Evolutionary conservation across 53 echinoderm and acorn worm genomes (phyloP).

Genomic region (Temnopleurus reevesii): DNA sequence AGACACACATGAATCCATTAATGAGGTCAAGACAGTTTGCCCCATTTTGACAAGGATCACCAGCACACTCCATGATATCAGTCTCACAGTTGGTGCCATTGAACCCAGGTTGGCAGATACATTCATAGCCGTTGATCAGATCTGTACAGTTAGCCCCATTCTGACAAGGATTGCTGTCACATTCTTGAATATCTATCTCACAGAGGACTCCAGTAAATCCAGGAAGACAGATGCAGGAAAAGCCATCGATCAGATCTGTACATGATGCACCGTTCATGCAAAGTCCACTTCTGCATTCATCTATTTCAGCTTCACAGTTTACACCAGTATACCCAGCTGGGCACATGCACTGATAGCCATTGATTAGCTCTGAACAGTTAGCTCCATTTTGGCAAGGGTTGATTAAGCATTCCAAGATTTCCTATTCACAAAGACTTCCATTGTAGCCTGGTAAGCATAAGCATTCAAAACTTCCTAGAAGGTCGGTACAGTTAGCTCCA

Average conservation of each 20-base stretch:
- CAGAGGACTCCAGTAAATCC: constrained; percentile 64
- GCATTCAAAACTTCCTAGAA: constrained; percentile 36
- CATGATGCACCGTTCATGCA: constrained; percentile 62
- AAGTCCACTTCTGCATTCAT: constrained; percentile 50
- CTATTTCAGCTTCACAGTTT: constrained; percentile 61
- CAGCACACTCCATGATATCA: constrained; percentile 39
- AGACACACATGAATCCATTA: constrained; percentile 55
- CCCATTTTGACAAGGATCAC: constrained; percentile 60
- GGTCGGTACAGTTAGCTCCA: constrained; percentile 63
- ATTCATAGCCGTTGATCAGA: constrained; percentile 42
- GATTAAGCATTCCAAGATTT: constrained; percentile 64
- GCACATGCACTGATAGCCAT: constrained; percentile 57
- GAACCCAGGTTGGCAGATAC: constrained; percentile 64
- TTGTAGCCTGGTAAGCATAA: constrained; percentile 58
- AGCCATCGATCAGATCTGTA: constrained; percentile 49
- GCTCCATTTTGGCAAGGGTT: constrained; percentile 65
- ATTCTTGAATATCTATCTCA: constrained; percentile 60
- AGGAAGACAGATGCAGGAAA: constrained; percentile 63
- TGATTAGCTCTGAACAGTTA: constrained; percentile 61
- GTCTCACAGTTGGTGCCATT: constrained; percentile 63
- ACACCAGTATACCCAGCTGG: constrained; percentile 54
- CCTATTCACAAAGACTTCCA: constrained; percentile 59
- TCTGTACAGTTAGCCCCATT: constrained; percentile 65
- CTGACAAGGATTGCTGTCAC: constrained; percentile 65
- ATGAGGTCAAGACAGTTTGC: constrained; percentile 66